Evolutionary conservation across 1,140 invertebrate species (phyloP).

Genomic region (Eriosoma lanigerum): DNA sequence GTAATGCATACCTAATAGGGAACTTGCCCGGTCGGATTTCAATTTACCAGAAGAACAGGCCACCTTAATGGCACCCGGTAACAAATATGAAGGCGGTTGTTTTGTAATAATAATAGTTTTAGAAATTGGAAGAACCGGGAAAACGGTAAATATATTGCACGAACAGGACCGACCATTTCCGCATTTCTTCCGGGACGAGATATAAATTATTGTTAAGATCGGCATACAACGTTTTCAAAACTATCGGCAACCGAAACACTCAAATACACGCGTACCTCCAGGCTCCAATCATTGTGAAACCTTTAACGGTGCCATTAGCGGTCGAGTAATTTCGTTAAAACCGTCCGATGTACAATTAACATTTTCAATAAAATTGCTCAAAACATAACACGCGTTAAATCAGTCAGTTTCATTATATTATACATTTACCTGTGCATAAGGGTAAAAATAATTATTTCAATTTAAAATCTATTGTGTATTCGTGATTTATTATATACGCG

Average conservation of each 20-base stretch:
- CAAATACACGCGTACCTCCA: neutral
- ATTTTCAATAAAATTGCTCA: too few species aligned
- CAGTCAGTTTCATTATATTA: too few species aligned
- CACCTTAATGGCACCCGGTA: neutral
- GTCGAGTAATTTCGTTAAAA: neutral
- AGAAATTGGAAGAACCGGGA: conserved; percentile 23
- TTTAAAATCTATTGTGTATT: too few species aligned
- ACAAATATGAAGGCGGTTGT: conserved; percentile 17
- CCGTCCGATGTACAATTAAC: too few species aligned
- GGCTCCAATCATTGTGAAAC: neutral
- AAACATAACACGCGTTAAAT: too few species aligned
- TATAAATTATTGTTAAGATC: conserved; percentile 13
- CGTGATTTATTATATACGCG: neutral
- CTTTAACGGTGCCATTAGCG: neutral
- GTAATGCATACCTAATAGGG: conserved; percentile 44
- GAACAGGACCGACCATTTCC: neutral
- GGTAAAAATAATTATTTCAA: too few species aligned
- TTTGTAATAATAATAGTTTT: conserved; percentile 44
- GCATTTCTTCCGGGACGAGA: neutral
- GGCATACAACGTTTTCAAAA: neutral
- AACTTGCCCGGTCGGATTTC: conserved; percentile 26
- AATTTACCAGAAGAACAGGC: conserved; percentile 18
- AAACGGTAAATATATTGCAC: conserved; percentile 4
- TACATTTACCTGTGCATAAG: too few species aligned
- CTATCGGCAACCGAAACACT: neutral